phyloP scores from a whole-genome alignment of 92 coral and sea anemone genomes.

The Zoanthus sociatus region DNA sequence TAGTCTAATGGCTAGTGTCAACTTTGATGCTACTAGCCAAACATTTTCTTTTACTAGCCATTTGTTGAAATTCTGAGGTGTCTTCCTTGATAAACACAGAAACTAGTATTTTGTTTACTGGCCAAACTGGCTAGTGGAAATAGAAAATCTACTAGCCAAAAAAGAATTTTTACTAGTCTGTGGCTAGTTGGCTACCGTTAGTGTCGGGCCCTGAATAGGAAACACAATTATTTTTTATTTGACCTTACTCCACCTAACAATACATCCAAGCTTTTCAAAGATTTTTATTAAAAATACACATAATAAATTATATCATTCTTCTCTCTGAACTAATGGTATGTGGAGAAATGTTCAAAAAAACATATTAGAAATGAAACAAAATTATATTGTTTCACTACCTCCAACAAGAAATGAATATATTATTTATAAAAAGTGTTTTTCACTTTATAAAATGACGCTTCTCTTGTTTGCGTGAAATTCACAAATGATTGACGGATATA shows the following conservation, averaged over 20 bases:
- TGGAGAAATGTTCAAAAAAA: neutral
- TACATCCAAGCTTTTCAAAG: neutral
- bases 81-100: too few species aligned
- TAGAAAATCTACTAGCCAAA: too few species aligned
- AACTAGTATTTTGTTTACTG: too few species aligned
- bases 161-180: too few species aligned
- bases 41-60: too few species aligned
- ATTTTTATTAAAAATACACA: constrained; percentile 2
- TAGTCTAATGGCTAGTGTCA: too few species aligned
- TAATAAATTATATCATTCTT: neutral
- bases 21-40: too few species aligned
- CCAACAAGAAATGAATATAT: neutral
- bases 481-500: constrained; percentile 4
- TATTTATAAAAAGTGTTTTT: neutral
- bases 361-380: constrained; percentile 17
- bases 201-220: too few species aligned
- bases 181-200: too few species aligned
- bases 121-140: too few species aligned
- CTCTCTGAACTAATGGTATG: neutral
- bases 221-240: too few species aligned
- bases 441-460: neutral
- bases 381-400: neutral
- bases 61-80: too few species aligned
- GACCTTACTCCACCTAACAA: constrained; percentile 1
- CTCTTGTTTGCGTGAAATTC: neutral